Evolutionary conservation across 1,140 invertebrate species (phyloP).

Genomic region (Lordiphosa stackelbergi): DNA sequence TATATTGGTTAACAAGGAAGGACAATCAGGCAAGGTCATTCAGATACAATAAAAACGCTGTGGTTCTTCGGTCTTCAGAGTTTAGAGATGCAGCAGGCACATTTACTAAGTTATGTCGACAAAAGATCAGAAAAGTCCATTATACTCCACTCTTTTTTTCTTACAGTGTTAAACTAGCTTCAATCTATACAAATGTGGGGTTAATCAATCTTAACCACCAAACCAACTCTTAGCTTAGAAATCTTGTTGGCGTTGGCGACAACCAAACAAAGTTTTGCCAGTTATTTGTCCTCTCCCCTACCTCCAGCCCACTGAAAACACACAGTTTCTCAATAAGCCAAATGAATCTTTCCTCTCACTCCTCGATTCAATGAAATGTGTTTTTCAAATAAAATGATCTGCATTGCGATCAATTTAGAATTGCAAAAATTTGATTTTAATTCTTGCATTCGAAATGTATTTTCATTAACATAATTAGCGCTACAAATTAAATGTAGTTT

Average conservation of each 20-base stretch:
- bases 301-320: slow-evolving; percentile 6
- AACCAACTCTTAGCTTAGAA: slow-evolving; percentile 10
- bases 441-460: slow-evolving; percentile 72
- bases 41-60: too few species aligned
- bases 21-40: too few species aligned
- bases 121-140: too few species aligned
- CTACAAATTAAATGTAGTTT: slow-evolving; percentile 57
- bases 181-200: slow-evolving; percentile 37
- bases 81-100: too few species aligned
- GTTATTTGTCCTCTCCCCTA: slow-evolving; percentile 14
- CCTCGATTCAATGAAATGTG: slow-evolving; percentile 70
- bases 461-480: slow-evolving; percentile 75
- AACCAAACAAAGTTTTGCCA: slow-evolving; percentile 16
- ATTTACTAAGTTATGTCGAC: too few species aligned
- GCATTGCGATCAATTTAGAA: slow-evolving; percentile 75
- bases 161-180: slow-evolving; percentile 25
- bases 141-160: slow-evolving; percentile 8
- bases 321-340: slow-evolving; percentile 70
- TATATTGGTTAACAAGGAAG: too few species aligned
- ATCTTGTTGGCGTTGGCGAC: slow-evolving; percentile 52
- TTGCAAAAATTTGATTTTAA: slow-evolving; percentile 76
- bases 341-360: slow-evolving; percentile 11
- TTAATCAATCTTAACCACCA: slow-evolving; percentile 47
- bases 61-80: too few species aligned
- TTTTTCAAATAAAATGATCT: slow-evolving; percentile 74